Evolutionary conservation across 2,113 vertebrate genomes (phyloP).

Genomic region (Phocoena sinus): DNA sequence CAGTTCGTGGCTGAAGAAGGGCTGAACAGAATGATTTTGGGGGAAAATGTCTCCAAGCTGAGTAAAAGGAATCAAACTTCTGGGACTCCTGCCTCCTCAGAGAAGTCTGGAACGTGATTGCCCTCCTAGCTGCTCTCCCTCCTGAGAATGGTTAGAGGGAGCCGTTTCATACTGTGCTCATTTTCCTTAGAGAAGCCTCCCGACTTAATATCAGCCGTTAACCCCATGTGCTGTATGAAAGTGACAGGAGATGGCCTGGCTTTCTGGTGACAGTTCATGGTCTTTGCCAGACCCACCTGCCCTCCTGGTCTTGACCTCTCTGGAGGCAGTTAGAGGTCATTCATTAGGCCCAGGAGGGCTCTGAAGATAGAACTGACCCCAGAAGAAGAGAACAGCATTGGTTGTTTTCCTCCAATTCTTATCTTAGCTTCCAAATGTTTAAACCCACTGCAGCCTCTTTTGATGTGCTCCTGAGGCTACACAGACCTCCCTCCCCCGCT

Average conservation of each 20-base stretch:
- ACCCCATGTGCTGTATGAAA: neutral
- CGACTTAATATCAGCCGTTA: fast-evolving
- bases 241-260: neutral
- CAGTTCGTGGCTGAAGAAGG: constrained; percentile 38
- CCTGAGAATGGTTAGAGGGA: neutral
- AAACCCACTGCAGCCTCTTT: neutral
- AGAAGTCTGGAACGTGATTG: neutral
- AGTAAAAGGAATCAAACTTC: constrained; percentile 3
- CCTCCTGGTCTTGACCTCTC: neutral
- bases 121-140: neutral
- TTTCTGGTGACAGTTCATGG: neutral
- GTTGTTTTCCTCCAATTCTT: neutral
- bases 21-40: neutral
- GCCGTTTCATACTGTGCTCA: neutral
- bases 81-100: neutral
- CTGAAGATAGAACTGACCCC: neutral
- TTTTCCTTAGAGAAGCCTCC: neutral
- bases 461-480: neutral
- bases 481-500: fast-evolving
- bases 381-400: neutral
- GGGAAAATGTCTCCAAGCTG: neutral
- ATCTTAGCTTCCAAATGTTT: neutral
- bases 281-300: neutral
- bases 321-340: neutral
- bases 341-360: neutral